These are phyloP conservation scores for Ephestia elutella DNA, from an alignment of 1,140 invertebrate species.

Conservation along the genomic window DNA sequence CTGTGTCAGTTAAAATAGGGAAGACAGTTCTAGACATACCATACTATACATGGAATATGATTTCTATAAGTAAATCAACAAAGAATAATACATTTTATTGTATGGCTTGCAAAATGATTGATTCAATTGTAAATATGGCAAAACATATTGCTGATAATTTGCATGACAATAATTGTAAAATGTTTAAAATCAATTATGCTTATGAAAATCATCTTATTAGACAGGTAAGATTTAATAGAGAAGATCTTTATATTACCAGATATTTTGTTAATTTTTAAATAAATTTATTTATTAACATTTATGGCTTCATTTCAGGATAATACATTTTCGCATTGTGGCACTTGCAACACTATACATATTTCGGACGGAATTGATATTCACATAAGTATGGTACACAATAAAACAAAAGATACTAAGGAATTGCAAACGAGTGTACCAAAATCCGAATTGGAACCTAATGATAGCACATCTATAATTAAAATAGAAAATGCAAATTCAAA, in stretches of 20 bases:
- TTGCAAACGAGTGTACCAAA: no score
- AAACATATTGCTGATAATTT: conserved; percentile 18
- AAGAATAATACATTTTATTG: conserved; percentile 26
- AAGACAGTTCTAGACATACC: neutral
- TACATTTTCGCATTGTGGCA: neutral
- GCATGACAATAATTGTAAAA: conserved; percentile 21
- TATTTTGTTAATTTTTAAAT: neutral
- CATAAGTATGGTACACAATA: neutral
- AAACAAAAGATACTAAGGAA: neutral
- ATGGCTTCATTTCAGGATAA: neutral
- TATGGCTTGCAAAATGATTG: conserved; percentile 25
- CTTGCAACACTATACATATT: neutral
- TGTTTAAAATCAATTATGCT: conserved; percentile 14
- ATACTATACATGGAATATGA: conserved; percentile 25
- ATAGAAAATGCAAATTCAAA: neutral
- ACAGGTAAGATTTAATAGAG: conserved; percentile 21
- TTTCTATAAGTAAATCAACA: conserved; percentile 21
- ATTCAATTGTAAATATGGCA: conserved; percentile 7
- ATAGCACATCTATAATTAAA: neutral
- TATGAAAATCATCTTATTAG: conserved; percentile 23
- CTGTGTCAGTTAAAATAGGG: conserved; percentile 13
- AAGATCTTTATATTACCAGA: no score
- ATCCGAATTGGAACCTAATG: neutral
- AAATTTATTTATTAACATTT: neutral
- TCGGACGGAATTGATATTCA: neutral